Conservation (phyloP, 2,113 vertebrate species). For the Oceanites oceanicus region DNA sequence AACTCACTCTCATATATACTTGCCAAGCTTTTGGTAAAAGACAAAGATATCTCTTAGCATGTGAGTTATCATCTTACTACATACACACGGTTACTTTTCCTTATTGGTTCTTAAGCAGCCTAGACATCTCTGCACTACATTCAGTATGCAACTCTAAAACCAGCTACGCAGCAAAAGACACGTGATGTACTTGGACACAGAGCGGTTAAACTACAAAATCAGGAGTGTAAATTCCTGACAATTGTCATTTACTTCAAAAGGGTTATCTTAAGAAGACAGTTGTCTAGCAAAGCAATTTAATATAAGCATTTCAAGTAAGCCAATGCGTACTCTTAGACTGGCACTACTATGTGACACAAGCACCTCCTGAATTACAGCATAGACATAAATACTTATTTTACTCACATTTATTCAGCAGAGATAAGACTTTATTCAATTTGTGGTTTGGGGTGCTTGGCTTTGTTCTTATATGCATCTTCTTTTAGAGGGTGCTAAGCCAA, state of each 20-base stretch:
- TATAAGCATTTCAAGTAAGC: not conserved
- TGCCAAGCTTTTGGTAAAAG: not conserved
- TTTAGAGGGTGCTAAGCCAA: not conserved
- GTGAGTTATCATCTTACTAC: not conserved
- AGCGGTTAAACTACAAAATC: not conserved
- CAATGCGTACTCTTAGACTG: not conserved
- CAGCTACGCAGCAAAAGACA: not conserved
- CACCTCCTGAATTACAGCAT: not conserved
- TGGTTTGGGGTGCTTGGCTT: not conserved
- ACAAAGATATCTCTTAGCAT: not conserved
- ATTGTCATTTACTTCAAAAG: not conserved
- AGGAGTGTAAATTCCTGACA: not conserved
- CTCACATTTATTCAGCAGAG: not conserved
- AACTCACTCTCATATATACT: not conserved
- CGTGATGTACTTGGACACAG: not conserved
- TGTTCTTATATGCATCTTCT: not conserved
- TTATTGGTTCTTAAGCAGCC: not conserved
- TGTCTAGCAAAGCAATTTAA: not conserved
- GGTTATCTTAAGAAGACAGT: not conserved
- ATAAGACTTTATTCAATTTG: not conserved
- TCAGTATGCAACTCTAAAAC: not conserved
- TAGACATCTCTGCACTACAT: not conserved
- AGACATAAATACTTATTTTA: not conserved
- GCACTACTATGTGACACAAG: not conserved
- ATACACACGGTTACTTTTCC: not conserved